Percentiles rank a stretch among this genome's conserved stretches.
These are phyloP conservation scores for Erythrocercus mccallii DNA, from an alignment of 2,113 vertebrate genomes.

Conservation along the genomic window DNA sequence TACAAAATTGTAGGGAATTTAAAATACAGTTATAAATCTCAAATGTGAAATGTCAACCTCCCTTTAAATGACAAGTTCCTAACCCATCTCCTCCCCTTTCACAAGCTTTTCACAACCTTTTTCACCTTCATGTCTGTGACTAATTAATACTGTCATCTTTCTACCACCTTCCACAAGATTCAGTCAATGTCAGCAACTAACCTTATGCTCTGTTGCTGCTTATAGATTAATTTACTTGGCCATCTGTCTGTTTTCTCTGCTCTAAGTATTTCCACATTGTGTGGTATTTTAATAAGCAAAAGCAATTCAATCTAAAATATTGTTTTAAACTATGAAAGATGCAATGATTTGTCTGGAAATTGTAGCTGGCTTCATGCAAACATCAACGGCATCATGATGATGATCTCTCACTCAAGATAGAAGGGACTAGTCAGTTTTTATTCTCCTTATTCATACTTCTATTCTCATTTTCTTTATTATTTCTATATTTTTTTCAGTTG, in stretches of 20 bases:
- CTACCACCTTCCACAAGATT: neutral
- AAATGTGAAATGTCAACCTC: neutral
- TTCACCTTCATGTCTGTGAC: constrained; percentile 31
- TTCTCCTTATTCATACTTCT: constrained; percentile 53
- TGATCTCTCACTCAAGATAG: neutral
- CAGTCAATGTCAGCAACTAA: constrained; percentile 59
- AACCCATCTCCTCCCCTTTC: neutral
- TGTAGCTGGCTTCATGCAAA: constrained; percentile 22
- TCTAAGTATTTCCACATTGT: constrained; percentile 27
- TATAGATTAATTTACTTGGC: constrained; percentile 65
- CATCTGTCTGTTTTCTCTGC: constrained; percentile 64
- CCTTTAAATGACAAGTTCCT: neutral
- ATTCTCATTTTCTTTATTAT: constrained; percentile 16
- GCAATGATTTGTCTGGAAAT: constrained; percentile 52
- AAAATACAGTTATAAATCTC: neutral
- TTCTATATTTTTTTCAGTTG: neutral
- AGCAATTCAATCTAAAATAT: constrained; percentile 45
- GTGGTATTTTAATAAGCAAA: constrained; percentile 15
- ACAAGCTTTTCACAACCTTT: constrained; percentile 15
- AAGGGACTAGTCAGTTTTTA: constrained; percentile 45
- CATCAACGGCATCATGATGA: neutral
- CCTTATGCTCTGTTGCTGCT: constrained; percentile 51
- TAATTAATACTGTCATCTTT: constrained; percentile 38
- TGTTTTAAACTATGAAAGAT: constrained; percentile 60
- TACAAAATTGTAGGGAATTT: neutral